A percentile compares a stretch with the other conserved stretches of the same genome.
These are phyloP conservation scores for Crepidodera aurea DNA, from an alignment of 2,888 invertebrate genomes.

Conservation along the genomic window DNA sequence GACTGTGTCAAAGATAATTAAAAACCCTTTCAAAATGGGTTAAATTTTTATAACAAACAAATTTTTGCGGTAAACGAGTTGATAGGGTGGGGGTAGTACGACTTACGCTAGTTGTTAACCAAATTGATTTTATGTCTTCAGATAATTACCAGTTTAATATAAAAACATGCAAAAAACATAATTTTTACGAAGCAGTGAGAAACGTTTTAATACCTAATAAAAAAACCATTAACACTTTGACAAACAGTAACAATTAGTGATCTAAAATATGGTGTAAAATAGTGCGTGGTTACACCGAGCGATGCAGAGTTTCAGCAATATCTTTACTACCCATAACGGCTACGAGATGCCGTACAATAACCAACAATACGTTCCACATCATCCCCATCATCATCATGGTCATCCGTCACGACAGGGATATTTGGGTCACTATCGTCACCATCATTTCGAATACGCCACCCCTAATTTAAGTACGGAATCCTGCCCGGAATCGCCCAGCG, in stretches of 20 bases:
- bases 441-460: conserved; percentile 47
- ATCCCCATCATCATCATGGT: conserved; percentile 32
- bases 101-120: no score
- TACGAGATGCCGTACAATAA: conserved; percentile 46
- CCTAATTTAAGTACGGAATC: conserved; percentile 48
- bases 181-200: no score
- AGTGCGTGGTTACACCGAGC: conserved; percentile 3
- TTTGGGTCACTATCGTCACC: conserved; percentile 44
- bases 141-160: no score
- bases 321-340: conserved; percentile 52
- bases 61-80: no score
- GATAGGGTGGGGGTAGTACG: no score
- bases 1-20: no score
- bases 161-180: no score
- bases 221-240: neutral
- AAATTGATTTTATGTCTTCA: no score
- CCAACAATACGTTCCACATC: conserved; percentile 25
- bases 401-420: no score
- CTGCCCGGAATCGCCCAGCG: conserved; percentile 51
- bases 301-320: conserved; percentile 59
- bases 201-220: neutral
- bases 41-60: no score
- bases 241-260: neutral
- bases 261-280: neutral
- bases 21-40: no score